Evolutionary conservation across 2,888 invertebrate species (phyloP).

Genomic region (Herminia tarsipennalis): DNA sequence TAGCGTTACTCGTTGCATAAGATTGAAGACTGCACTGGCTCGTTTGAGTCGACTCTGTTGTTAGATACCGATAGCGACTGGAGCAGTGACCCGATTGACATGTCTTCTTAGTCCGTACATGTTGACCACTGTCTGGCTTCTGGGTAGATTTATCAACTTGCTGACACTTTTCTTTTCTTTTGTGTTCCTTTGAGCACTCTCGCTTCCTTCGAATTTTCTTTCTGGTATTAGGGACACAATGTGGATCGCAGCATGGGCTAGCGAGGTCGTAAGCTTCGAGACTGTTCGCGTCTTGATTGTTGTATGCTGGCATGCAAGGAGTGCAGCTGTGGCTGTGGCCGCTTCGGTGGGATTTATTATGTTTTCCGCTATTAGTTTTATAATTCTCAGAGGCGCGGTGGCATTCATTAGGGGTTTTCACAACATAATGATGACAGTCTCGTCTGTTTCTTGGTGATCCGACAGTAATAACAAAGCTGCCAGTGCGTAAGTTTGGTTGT

Average conservation of each 20-base stretch:
- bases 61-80: slow-evolving; percentile 86
- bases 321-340: slow-evolving; percentile 87
- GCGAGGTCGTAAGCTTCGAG: slow-evolving; percentile 94
- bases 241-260: slow-evolving; percentile 94
- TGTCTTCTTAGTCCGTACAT: slow-evolving; percentile 75
- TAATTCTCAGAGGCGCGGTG: slow-evolving; percentile 67
- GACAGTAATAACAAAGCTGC: slow-evolving; percentile 90
- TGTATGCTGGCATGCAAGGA: slow-evolving; percentile 88
- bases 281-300: slow-evolving; percentile 90
- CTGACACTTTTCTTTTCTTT: slow-evolving; percentile 86
- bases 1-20: slow-evolving; percentile 91
- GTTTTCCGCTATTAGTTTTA: slow-evolving; percentile 65
- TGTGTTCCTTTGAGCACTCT: slow-evolving; percentile 87
- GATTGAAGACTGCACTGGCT: slow-evolving; percentile 94
- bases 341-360: slow-evolving; percentile 66
- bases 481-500: slow-evolving; percentile 87
- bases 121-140: slow-evolving; percentile 77
- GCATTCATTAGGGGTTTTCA: slow-evolving; percentile 76
- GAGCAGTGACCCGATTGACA: slow-evolving; percentile 73
- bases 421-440: slow-evolving; percentile 89
- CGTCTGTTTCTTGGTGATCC: slow-evolving; percentile 88
- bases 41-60: slow-evolving; percentile 88
- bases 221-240: slow-evolving; percentile 90
- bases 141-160: slow-evolving; percentile 80
- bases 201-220: slow-evolving; percentile 83